phyloP scores from a whole-genome alignment of 2,113 vertebrate genomes.

The Suncus etruscus region DNA sequence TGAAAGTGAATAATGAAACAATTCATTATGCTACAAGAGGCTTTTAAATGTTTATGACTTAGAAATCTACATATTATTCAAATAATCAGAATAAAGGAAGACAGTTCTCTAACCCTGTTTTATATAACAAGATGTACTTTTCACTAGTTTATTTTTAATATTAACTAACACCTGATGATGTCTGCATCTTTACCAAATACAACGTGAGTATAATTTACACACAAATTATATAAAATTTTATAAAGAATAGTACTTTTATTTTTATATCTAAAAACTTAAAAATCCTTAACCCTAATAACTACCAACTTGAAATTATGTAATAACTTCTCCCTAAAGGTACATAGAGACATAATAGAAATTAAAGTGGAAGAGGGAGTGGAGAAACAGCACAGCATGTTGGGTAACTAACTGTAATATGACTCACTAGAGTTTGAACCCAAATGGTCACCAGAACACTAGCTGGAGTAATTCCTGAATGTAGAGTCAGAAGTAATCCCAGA shows the following conservation, averaged over 20 bases:
- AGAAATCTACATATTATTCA: constrained; percentile 45
- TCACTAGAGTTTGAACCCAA: neutral
- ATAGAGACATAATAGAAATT: neutral
- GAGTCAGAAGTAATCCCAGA: no score
- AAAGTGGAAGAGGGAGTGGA: neutral
- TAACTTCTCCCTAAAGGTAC: neutral
- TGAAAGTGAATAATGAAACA: constrained; percentile 63
- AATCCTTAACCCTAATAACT: constrained; percentile 14
- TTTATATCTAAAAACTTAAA: constrained; percentile 43
- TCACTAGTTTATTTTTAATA: neutral
- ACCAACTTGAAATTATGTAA: constrained; percentile 4
- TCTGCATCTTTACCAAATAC: neutral
- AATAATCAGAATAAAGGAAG: neutral
- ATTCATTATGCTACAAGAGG: constrained; percentile 46
- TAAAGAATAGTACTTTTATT: constrained; percentile 36
- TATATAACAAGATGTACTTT: constrained; percentile 24
- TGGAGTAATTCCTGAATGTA: no score
- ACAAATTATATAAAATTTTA: constrained; percentile 31
- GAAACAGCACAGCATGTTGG: neutral
- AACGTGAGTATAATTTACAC: neutral
- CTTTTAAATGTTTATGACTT: constrained; percentile 65
- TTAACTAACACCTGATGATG: neutral
- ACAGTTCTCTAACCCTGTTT: neutral
- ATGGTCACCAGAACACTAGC: neutral
- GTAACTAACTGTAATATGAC: no score